Evolutionary conservation across 2,888 invertebrate genomes (phyloP).

Genomic region (Drosophila affinis): DNA sequence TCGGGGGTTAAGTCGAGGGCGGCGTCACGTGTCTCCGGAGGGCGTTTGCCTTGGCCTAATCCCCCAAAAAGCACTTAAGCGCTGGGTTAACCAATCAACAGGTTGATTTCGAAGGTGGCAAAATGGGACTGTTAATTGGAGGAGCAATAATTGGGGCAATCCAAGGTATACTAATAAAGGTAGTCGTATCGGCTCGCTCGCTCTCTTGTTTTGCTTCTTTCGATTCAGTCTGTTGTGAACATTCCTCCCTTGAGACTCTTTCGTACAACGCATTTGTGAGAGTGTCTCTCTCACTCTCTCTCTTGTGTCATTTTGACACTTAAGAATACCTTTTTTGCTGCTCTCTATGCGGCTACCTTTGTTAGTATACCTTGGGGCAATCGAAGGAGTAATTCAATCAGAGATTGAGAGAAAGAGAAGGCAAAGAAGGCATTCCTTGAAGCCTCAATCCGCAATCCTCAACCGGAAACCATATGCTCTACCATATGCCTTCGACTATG

Average conservation of each 20-base stretch:
- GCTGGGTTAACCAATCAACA: slow-evolving; percentile 53
- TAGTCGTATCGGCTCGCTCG: too few relatives aligned
- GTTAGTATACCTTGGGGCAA: too few relatives aligned
- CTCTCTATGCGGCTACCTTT: too few relatives aligned
- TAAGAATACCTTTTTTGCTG: too few relatives aligned
- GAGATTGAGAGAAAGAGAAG: not conserved
- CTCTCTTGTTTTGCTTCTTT: too few relatives aligned
- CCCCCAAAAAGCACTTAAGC: slow-evolving; percentile 67
- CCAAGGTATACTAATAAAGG: too few relatives aligned
- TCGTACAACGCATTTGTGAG: too few relatives aligned
- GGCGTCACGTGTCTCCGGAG: slow-evolving; percentile 63
- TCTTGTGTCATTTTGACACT: too few relatives aligned
- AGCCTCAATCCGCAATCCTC: not conserved
- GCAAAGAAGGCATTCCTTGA: too few relatives aligned
- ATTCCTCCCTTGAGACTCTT: too few relatives aligned
- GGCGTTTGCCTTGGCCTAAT: slow-evolving; percentile 51
- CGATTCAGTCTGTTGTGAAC: too few relatives aligned
- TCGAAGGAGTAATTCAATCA: not conserved
- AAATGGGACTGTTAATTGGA: slow-evolving; percentile 32
- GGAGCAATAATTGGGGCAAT: not conserved
- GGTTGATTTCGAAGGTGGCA: slow-evolving; percentile 48
- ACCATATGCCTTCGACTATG: not conserved
- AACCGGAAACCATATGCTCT: slow-evolving; percentile 75
- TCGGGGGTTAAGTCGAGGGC: slow-evolving; percentile 17
- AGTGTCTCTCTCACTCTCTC: too few relatives aligned